Evolutionary conservation across 2,113 vertebrate genomes (phyloP).

Genomic region (Fulmarus glacialis): DNA sequence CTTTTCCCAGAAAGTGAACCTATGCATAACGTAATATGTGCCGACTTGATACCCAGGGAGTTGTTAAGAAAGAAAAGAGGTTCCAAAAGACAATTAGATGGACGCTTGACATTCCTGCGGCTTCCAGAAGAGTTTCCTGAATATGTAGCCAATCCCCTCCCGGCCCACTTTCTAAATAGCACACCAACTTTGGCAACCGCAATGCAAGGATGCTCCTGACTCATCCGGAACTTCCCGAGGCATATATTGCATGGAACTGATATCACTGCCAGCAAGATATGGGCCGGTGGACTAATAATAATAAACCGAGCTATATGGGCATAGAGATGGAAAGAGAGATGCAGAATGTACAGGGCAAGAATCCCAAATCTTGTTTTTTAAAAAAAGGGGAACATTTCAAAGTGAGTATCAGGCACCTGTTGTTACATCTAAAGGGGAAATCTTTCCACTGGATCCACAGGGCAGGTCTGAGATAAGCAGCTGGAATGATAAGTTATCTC

Average conservation of each 20-base stretch:
- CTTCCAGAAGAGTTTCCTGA: neutral
- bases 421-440: constrained; percentile 22
- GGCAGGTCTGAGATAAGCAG: constrained; percentile 60
- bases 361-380: neutral
- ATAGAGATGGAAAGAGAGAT: neutral
- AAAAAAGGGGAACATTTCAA: neutral
- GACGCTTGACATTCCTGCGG: neutral
- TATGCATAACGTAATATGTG: neutral
- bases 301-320: neutral
- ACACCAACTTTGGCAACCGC: neutral
- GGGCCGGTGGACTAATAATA: accelerated
- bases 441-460: constrained; percentile 23
- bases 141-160: neutral
- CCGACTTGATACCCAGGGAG: neutral
- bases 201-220: neutral
- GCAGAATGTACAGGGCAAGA: neutral
- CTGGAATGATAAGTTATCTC: constrained; percentile 61
- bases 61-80: neutral
- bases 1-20: neutral
- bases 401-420: constrained; percentile 8
- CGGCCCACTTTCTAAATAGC: neutral
- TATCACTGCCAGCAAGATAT: neutral
- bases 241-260: neutral
- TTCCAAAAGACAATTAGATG: neutral
- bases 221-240: neutral